phyloP scores from a whole-genome alignment of 2,888 invertebrate genomes.

The Coecobrya sp. region DNA sequence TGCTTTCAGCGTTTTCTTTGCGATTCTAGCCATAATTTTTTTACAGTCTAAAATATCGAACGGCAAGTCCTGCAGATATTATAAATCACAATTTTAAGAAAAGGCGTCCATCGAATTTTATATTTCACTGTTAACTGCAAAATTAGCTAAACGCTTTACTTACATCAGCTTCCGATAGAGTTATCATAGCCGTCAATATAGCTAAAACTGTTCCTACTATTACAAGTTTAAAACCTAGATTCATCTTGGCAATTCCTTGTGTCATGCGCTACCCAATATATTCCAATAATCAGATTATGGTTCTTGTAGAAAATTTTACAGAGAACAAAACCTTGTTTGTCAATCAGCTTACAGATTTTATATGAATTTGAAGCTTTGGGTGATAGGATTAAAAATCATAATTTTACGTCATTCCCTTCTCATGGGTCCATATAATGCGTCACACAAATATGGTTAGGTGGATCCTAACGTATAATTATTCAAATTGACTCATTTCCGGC shows the following conservation, averaged over 20 bases:
- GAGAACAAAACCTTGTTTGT: not conserved
- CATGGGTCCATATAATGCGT: not conserved
- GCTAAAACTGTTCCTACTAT: not conserved
- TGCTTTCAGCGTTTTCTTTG: conserved; percentile 62
- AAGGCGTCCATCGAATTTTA: not conserved
- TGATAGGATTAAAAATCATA: not conserved
- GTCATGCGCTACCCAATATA: not conserved
- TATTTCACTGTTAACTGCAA: not conserved
- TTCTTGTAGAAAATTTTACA: not conserved
- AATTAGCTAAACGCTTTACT: not conserved
- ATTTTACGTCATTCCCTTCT: conserved; percentile 21
- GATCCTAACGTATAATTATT: conserved; percentile 42
- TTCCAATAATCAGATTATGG: not conserved
- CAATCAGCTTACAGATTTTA: not conserved
- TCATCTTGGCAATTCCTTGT: not conserved
- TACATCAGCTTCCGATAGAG: conserved; percentile 16
- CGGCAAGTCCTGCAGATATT: conserved; percentile 6
- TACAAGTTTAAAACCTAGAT: conserved; percentile 19
- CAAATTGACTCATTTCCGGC: conserved; percentile 51
- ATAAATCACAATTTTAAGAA: not conserved
- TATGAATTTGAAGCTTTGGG: not conserved
- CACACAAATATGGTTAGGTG: not conserved
- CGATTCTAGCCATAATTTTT: conserved; percentile 70
- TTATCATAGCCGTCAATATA: not conserved
- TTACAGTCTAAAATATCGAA: conserved; percentile 69